phyloP scores from a whole-genome alignment of 2,113 vertebrate genomes.

The Panthera tigris region DNA sequence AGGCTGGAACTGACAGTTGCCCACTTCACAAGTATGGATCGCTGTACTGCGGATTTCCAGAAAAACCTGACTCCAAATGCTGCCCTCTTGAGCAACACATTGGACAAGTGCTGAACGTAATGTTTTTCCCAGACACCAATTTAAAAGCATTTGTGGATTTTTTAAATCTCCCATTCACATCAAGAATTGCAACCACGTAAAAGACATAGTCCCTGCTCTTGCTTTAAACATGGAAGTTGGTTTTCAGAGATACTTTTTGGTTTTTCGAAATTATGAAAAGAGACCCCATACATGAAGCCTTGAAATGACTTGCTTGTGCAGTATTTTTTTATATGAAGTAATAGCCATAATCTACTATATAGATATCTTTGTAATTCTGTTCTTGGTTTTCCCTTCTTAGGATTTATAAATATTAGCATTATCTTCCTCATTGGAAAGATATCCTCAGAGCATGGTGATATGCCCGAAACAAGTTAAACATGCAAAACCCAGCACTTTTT shows the following conservation, averaged over 20 bases:
- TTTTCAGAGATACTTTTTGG: neutral
- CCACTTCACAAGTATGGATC: neutral
- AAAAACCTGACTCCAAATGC: neutral
- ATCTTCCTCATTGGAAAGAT: neutral
- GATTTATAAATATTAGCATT: neutral
- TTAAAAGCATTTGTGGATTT: neutral
- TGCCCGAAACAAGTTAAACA: neutral
- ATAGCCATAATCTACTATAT: neutral
- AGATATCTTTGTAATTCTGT: neutral
- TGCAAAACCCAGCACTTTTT: rapidly evolving
- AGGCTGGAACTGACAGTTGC: neutral
- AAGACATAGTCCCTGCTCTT: neutral
- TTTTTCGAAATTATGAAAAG: neutral
- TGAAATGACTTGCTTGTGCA: neutral
- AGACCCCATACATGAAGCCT: neutral
- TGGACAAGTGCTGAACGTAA: neutral
- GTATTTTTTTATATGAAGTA: neutral
- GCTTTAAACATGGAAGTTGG: neutral
- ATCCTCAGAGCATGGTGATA: neutral
- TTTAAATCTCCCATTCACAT: neutral
- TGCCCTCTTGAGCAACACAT: neutral
- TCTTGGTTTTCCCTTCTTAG: neutral
- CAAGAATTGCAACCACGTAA: neutral
- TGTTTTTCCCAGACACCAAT: neutral
- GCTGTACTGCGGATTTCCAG: neutral